Base-by-base conservation (phyloP, 2,888 invertebrate genomes). In the Rutpela maculata region DNA sequence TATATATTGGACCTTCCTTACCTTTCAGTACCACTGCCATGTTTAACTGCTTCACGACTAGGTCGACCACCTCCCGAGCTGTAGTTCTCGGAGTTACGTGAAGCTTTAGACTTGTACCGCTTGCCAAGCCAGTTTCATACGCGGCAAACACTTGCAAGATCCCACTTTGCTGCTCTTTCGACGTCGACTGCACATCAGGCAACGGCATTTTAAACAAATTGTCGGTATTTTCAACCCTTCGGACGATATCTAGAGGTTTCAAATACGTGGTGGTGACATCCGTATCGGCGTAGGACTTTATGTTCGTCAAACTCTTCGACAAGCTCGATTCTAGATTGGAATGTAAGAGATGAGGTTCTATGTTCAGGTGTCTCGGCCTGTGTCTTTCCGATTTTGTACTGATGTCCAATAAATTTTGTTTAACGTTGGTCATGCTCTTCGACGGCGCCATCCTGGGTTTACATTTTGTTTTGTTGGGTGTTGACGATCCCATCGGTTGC, bases 41-140 rank as follows among this genome's bases (percentile, higher is more conserved):
- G 88, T 98, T 98, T 60, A 99, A 92, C 89, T 99, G 98, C 88
- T 97, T 96, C 72, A 99, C 97, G 22, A 99, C 98, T 79, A 99
- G 92, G 90, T 98, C 96, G 79, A 99, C 97, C 72, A 99, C 98
- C 90, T 99, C 99, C 17, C 97, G 92, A 0, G 98, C 97, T 0
- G 98, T 97, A 0, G 99, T 99, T 83, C 95, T 93, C 0, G 96
- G 95, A 0, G 97, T 98, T 0, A 99, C 97, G 89, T 98, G 98
- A 3, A 99, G 91, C 86, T 98, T 97, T 50, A 99, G 93, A 84
- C 98, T 97, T 0, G 98, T 98, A 7, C 98, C 98, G 78, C 94
- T 94, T 0, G 98, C 97, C 82, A 99, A 91, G 10, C 99, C 99
- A 0, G 98, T 98, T 83, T 98, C 97, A 89, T 99, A 99, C 0